A percentile compares a stretch with the other conserved stretches of the same genome.
These are phyloP conservation scores for Crotalus viridis DNA, from an alignment of 2,113 vertebrate genomes.

Conservation along the genomic window DNA sequence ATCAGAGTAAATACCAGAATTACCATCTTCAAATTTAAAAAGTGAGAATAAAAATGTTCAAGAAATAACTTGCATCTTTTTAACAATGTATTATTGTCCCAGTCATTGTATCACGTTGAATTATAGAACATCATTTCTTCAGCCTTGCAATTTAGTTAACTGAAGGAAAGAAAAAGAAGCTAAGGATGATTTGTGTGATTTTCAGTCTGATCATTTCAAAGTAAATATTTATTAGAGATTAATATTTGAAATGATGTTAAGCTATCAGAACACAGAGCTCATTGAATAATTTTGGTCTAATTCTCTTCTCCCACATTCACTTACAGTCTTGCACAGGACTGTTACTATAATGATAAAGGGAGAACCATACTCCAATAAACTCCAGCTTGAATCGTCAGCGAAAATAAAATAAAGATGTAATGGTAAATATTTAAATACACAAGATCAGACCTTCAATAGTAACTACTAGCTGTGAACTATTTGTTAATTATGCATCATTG, in stretches of 20 bases:
- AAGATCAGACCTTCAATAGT: not conserved
- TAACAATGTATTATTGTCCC: not conserved
- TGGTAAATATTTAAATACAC: not conserved
- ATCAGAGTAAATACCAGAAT: not conserved
- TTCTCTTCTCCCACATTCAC: not conserved
- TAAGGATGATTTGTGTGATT: slow-evolving; percentile 37
- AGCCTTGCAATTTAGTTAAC: not conserved
- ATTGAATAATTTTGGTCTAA: not conserved
- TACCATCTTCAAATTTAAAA: not conserved
- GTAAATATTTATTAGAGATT: slow-evolving; percentile 35
- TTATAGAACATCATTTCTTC: not conserved
- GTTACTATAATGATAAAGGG: not conserved
- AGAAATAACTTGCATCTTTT: not conserved
- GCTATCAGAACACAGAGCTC: not conserved
- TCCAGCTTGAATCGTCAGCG: not conserved
- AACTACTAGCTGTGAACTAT: not conserved
- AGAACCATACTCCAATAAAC: not conserved
- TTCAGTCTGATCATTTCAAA: slow-evolving; percentile 47
- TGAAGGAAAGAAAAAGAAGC: not conserved
- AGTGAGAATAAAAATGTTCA: not conserved
- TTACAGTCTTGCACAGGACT: not conserved
- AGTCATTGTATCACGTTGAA: not conserved
- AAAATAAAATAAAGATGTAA: not conserved
- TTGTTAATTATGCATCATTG: not conserved
- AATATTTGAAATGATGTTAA: not conserved